Conservation (phyloP, 2,888 invertebrate genomes). For the Andrena fulva region DNA sequence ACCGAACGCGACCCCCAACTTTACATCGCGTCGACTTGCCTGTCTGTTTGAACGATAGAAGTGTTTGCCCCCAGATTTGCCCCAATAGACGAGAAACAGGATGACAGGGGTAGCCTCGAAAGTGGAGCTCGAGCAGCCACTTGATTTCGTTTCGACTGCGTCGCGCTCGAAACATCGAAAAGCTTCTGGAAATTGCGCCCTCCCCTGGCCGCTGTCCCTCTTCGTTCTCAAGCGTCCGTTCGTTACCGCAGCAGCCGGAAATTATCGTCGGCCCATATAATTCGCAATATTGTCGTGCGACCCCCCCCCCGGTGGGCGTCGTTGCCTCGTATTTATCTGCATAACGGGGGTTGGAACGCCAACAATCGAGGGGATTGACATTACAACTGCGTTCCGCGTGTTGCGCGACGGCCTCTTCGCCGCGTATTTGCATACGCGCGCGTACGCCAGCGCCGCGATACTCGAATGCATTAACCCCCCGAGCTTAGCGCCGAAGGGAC, state of each 20-base stretch:
- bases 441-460: slow-evolving; percentile 52
- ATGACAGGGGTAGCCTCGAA: background rate
- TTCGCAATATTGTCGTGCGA: slow-evolving; percentile 5
- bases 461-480: slow-evolving; percentile 67
- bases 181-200: background rate
- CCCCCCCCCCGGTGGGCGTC: background rate
- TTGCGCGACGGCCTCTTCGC: slow-evolving; percentile 52
- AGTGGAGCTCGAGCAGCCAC: background rate
- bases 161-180: background rate
- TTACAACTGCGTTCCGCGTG: slow-evolving; percentile 23
- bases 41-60: no score
- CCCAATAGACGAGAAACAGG: background rate
- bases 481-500: slow-evolving; percentile 53
- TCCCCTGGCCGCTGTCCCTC: no score
- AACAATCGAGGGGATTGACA: slow-evolving; percentile 48
- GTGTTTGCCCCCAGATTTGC: no score
- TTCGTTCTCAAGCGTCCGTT: background rate
- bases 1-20: no score
- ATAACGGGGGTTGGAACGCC: slow-evolving; percentile 40
- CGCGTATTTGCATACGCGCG: slow-evolving; percentile 63
- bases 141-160: background rate
- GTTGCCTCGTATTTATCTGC: slow-evolving; percentile 41
- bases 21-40: no score
- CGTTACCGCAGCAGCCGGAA: background rate
- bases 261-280: slow-evolving; percentile 24